These are phyloP conservation scores for Crossaster papposus DNA, from an alignment of 53 echinoderm and acorn worm genomes.

Conservation along the genomic window DNA sequence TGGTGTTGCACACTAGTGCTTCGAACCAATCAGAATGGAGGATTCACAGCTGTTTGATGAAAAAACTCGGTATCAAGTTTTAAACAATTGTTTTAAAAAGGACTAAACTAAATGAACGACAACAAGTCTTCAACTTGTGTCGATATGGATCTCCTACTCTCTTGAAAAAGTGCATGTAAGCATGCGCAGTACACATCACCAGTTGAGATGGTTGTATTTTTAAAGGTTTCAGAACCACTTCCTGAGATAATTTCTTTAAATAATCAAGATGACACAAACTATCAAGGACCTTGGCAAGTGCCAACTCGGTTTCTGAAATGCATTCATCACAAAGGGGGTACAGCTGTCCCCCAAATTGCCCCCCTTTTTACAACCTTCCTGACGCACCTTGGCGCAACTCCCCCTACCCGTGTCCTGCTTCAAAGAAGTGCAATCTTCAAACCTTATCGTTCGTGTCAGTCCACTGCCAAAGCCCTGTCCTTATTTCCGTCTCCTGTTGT, in stretches of 20 bases:
- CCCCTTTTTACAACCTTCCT: neutral
- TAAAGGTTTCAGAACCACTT: neutral
- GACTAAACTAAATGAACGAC: neutral
- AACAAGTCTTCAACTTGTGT: no score
- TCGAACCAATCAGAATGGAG: neutral
- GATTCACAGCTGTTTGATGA: neutral
- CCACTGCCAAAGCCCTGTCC: slow-evolving; percentile 30
- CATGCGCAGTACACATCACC: neutral
- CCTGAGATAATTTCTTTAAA: neutral
- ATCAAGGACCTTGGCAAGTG: slow-evolving; percentile 44
- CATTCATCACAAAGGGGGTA: neutral
- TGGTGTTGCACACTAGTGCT: neutral
- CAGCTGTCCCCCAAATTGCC: slow-evolving; percentile 1
- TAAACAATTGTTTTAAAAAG: neutral
- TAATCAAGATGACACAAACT: slow-evolving; percentile 18
- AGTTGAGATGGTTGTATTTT: neutral
- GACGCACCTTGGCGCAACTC: slow-evolving; percentile 22
- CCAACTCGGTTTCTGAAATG: slow-evolving; percentile 6
- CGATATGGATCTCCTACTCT: no score
- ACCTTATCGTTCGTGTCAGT: slow-evolving; percentile 37
- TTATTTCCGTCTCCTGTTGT: slow-evolving; percentile 53
- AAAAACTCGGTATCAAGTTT: neutral
- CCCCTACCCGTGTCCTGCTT: neutral
- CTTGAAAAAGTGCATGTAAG: neutral
- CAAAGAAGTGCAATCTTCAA: slow-evolving; percentile 42